phyloP scores from a whole-genome alignment of 2,888 invertebrate genomes.

The Cantharis flavilabris region DNA sequence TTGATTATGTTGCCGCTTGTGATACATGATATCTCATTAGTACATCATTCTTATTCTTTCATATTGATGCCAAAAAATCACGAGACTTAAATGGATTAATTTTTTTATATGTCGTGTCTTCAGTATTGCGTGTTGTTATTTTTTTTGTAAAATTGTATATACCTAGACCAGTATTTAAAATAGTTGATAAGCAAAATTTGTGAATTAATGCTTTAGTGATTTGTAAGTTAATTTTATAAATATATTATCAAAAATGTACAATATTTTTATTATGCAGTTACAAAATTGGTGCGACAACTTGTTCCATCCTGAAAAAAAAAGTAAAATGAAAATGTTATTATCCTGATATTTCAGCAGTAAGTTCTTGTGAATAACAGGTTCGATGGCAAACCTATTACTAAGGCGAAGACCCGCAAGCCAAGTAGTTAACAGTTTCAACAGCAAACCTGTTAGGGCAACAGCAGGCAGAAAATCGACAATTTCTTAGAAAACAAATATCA shows the following conservation, averaged over 20 bases:
- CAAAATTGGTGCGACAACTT: too few relatives aligned
- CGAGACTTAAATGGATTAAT: slow-evolving; percentile 9
- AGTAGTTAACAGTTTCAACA: too few relatives aligned
- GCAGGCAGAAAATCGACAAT: too few relatives aligned
- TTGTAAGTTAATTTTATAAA: slow-evolving; percentile 2
- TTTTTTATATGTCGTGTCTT: slow-evolving; percentile 11
- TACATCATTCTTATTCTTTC: background rate
- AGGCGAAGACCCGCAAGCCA: too few relatives aligned
- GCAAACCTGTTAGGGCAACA: too few relatives aligned
- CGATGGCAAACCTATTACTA: too few relatives aligned
- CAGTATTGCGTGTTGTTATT: slow-evolving; percentile 27
- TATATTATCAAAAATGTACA: background rate
- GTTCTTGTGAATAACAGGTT: too few relatives aligned
- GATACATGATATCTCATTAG: background rate
- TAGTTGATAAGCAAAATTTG: slow-evolving; percentile 12
- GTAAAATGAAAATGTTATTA: too few relatives aligned
- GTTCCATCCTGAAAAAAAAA: too few relatives aligned
- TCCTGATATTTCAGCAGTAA: too few relatives aligned
- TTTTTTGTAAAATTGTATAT: slow-evolving; percentile 16
- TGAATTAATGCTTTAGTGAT: background rate
- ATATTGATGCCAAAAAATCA: slow-evolving; percentile 9
- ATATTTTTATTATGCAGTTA: background rate
- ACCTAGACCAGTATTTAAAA: slow-evolving; percentile 27
- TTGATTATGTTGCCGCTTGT: background rate
- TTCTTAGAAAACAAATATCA: too few relatives aligned